These are phyloP conservation scores for Peromyscus aztecus DNA, from an alignment of 2,797 vertebrate genomes.

Conservation along the genomic window DNA sequence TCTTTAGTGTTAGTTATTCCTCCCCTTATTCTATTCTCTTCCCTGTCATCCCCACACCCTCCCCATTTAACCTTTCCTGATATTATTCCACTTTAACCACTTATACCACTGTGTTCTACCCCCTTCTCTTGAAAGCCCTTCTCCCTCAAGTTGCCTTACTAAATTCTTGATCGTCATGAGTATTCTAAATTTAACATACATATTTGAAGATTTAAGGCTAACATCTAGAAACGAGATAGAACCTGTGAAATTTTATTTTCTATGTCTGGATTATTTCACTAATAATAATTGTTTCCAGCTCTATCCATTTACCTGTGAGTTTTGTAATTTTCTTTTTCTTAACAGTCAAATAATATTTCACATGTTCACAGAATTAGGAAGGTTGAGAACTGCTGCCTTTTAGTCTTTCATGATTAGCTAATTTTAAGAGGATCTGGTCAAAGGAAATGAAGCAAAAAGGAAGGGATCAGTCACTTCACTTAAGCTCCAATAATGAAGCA, in stretches of 20 bases:
- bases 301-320: not conserved
- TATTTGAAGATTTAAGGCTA: not conserved
- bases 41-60: accelerated
- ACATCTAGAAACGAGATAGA: not conserved
- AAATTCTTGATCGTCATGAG: not conserved
- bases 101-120: not conserved
- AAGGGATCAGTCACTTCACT: not conserved
- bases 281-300: not conserved
- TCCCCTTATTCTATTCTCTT: not conserved
- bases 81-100: not conserved
- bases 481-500: not conserved
- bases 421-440: not conserved
- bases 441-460: not conserved
- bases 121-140: not conserved
- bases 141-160: not conserved
- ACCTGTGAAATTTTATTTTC: not conserved
- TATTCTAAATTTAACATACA: not conserved
- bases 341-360: not conserved
- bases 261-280: not conserved
- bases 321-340: not conserved
- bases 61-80: not conserved
- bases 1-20: not conserved
- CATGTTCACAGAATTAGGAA: not conserved
- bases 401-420: not conserved
- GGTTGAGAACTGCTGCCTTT: not conserved